phyloP scores from a whole-genome alignment of 2,113 vertebrate species.

The Eolophus roseicapilla region DNA sequence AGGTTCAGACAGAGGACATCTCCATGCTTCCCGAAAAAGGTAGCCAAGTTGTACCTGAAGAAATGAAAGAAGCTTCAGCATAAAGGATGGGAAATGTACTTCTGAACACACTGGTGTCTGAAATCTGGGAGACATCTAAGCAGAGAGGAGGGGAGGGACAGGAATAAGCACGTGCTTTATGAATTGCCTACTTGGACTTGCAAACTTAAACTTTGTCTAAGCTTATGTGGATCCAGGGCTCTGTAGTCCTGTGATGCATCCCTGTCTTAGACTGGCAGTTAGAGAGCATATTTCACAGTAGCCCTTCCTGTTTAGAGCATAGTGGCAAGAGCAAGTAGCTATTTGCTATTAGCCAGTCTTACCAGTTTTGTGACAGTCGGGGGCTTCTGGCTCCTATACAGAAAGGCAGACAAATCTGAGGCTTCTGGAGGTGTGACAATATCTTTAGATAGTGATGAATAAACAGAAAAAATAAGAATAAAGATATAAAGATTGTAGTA shows the following conservation, averaged over 20 bases:
- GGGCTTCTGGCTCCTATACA: neutral
- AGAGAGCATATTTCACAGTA: neutral
- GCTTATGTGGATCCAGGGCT: neutral
- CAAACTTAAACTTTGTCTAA: neutral
- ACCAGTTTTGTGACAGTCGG: neutral
- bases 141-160: neutral
- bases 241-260: neutral
- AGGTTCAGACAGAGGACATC: neutral
- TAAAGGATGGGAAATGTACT: neutral
- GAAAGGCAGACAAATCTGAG: neutral
- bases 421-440: neutral
- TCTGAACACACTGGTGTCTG: neutral
- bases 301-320: fast-evolving
- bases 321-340: neutral
- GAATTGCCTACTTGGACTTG: neutral
- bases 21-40: neutral
- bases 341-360: neutral
- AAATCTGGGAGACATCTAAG: neutral
- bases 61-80: neutral
- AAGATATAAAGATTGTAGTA: neutral
- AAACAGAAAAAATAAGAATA: neutral
- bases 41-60: fast-evolving
- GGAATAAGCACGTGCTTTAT: neutral
- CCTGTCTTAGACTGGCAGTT: neutral
- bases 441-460: neutral